Evolutionary conservation across 2,797 vertebrate genomes (phyloP).

Genomic region (Ambastaia sidthimunki): DNA sequence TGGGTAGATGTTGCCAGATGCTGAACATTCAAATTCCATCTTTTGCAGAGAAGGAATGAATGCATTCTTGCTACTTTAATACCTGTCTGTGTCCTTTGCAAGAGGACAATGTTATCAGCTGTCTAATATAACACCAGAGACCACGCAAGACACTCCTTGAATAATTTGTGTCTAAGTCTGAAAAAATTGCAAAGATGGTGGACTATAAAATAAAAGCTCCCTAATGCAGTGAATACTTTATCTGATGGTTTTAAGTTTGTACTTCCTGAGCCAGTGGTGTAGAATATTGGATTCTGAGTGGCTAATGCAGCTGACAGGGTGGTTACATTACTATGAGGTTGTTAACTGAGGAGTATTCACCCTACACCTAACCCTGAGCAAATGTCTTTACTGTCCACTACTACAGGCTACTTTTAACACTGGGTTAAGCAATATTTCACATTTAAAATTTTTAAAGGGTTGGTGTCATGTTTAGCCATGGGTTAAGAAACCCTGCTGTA

Average conservation of each 20-base stretch:
- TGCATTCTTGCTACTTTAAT: slow-evolving; percentile 20
- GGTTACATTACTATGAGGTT: neutral
- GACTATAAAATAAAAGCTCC: slow-evolving; percentile 9
- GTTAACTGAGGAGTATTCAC: slow-evolving; percentile 9
- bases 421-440: neutral
- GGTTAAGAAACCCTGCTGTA: neutral
- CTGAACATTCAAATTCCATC: slow-evolving; percentile 22
- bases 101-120: slow-evolving; percentile 15
- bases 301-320: neutral
- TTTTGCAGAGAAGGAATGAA: slow-evolving; percentile 11
- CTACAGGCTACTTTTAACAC: neutral
- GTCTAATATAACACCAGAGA: slow-evolving; percentile 31
- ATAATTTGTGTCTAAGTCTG: slow-evolving; percentile 23
- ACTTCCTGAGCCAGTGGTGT: neutral
- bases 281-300: neutral
- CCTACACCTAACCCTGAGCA: neutral
- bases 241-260: slow-evolving; percentile 12
- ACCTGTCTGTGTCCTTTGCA: slow-evolving; percentile 5
- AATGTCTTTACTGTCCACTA: neutral
- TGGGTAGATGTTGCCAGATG: neutral
- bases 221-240: slow-evolving; percentile 29
- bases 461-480: neutral
- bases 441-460: neutral
- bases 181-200: neutral
- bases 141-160: slow-evolving; percentile 7